Conservation (phyloP, 2,888 invertebrate genomes). For the Abscondita cerata region DNA sequence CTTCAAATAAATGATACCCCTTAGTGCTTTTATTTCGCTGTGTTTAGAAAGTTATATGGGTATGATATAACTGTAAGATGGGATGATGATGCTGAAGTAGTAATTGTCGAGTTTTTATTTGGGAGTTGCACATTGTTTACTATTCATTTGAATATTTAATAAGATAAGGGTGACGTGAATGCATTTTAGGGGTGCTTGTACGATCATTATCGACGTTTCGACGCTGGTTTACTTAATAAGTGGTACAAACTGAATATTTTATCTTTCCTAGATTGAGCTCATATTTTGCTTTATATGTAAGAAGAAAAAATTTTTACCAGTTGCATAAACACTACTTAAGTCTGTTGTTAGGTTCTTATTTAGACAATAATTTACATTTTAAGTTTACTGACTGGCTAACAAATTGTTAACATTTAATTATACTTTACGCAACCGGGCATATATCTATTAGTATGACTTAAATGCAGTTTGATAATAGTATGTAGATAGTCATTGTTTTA, state of each 20-base stretch:
- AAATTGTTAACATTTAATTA: too few species aligned
- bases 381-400: too few species aligned
- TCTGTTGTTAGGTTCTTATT: too few species aligned
- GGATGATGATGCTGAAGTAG: slow-evolving; percentile 44
- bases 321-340: too few species aligned
- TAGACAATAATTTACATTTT: too few species aligned
- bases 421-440: too few species aligned
- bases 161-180: slow-evolving; percentile 43
- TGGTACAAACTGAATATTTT: slow-evolving; percentile 17
- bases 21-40: slow-evolving; percentile 49
- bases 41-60: slow-evolving; percentile 49
- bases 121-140: slow-evolving; percentile 40
- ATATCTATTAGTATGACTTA: too few species aligned
- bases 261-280: slow-evolving; percentile 11
- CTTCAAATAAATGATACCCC: slow-evolving; percentile 38
- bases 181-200: slow-evolving; percentile 22
- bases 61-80: slow-evolving; percentile 49
- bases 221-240: slow-evolving; percentile 27
- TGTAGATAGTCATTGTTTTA: too few species aligned
- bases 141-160: slow-evolving; percentile 47
- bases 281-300: too few species aligned
- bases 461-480: too few species aligned
- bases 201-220: slow-evolving; percentile 29
- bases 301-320: too few species aligned
- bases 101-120: slow-evolving; percentile 45